Evolutionary conservation across 2,888 invertebrate species (phyloP).

Genomic region (Stenotaenia linearis): DNA sequence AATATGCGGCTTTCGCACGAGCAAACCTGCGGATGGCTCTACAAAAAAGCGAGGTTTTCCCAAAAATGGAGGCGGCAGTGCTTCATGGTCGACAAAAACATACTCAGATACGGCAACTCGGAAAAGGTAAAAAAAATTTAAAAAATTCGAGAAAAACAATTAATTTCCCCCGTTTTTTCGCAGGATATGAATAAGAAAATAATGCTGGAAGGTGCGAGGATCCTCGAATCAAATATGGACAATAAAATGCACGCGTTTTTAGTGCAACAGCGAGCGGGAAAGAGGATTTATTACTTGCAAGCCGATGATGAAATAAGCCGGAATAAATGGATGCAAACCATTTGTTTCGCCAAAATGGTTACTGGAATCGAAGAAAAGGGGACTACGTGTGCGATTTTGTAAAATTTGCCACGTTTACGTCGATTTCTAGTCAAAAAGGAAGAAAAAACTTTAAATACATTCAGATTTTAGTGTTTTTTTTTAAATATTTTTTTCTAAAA

Average conservation of each 20-base stretch:
- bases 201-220: constrained; percentile 44
- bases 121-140: constrained; percentile 32
- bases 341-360: constrained; percentile 45
- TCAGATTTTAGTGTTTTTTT: too few species aligned
- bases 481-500: too few species aligned
- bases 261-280: constrained; percentile 44
- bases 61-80: constrained; percentile 46
- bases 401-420: background rate
- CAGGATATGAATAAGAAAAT: constrained; percentile 45
- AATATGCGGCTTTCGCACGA: background rate
- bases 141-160: background rate
- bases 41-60: constrained; percentile 44
- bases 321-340: constrained; percentile 48
- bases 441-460: too few species aligned
- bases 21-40: constrained; percentile 43
- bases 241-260: constrained; percentile 45
- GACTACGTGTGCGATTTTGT: constrained; percentile 27
- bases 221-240: constrained; percentile 45
- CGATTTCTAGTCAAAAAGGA: background rate
- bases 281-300: constrained; percentile 45
- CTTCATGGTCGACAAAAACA: constrained; percentile 44
- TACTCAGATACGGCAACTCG: constrained; percentile 43
- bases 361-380: constrained; percentile 7
- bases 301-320: constrained; percentile 45
- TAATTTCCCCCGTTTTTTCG: background rate